Percentiles rank a stretch among this genome's conserved stretches.
These are phyloP conservation scores for Sphaerophoria rueppellii DNA, from an alignment of 2,888 invertebrate genomes.

Conservation along the genomic window DNA sequence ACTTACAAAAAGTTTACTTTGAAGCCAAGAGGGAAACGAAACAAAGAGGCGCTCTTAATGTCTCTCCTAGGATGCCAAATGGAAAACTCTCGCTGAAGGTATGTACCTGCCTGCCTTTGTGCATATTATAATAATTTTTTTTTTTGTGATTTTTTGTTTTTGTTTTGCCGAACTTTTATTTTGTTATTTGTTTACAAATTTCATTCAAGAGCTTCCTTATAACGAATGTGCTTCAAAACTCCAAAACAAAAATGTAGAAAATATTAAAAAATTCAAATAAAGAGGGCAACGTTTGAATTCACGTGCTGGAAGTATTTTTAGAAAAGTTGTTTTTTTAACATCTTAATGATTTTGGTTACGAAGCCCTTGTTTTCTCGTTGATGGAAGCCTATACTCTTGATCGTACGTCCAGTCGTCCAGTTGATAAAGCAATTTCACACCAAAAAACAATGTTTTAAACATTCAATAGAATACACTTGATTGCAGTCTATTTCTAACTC, in stretches of 20 bases:
- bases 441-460: too few species aligned
- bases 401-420: too few species aligned
- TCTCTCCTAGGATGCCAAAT: conserved; percentile 65
- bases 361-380: neutral
- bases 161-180: neutral
- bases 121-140: neutral
- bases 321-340: neutral
- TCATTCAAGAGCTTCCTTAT: neutral
- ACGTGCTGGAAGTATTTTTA: neutral
- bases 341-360: neutral
- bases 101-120: conserved; percentile 23
- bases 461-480: too few species aligned
- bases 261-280: neutral
- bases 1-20: conserved; percentile 1
- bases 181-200: neutral
- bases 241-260: conserved; percentile 1
- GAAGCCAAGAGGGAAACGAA: neutral
- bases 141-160: conserved; percentile 29
- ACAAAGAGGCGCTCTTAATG: conserved; percentile 49
- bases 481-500: too few species aligned
- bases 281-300: conserved; percentile 9
- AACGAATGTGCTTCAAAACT: conserved; percentile 60
- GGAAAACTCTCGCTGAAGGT: conserved; percentile 61
- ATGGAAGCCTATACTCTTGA: neutral
- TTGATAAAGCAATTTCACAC: too few species aligned